Conservation (phyloP, 2,797 vertebrate genomes). For the Pseudomugil gertrudae region DNA sequence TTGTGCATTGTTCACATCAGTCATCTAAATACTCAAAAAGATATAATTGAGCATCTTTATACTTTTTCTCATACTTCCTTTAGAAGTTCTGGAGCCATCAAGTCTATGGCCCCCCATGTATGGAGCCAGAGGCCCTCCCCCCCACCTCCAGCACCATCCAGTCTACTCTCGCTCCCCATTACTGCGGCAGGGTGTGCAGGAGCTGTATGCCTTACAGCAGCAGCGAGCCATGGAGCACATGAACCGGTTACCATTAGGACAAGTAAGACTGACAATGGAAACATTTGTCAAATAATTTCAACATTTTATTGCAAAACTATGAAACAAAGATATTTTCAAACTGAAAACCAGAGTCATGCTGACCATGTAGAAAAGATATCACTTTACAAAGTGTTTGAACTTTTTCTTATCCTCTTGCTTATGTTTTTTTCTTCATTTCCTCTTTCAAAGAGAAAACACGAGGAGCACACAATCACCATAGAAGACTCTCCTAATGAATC, state of each 20-base stretch:
- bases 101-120: constrained; percentile 94
- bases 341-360: not conserved
- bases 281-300: too few species aligned
- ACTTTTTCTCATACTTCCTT: constrained; percentile 49
- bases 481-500: constrained; percentile 77
- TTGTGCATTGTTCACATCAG: not conserved
- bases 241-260: constrained; percentile 78
- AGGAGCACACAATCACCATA: constrained; percentile 85
- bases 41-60: not conserved
- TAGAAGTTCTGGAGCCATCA: constrained; percentile 93
- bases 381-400: too few species aligned
- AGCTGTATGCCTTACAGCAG: constrained; percentile 89
- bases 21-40: not conserved
- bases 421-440: constrained; percentile 17
- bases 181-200: constrained; percentile 87
- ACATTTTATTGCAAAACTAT: too few species aligned
- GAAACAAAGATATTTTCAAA: not conserved
- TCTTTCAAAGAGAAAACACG: constrained; percentile 86
- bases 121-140: constrained; percentile 86
- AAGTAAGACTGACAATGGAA: constrained; percentile 67
- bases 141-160: constrained; percentile 92
- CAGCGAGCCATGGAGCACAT: constrained; percentile 81
- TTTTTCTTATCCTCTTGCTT: not conserved
- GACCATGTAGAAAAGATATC: too few species aligned
- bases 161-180: constrained; percentile 92